Conservation (phyloP, 2,888 invertebrate species). For the Leucoma salicis region DNA sequence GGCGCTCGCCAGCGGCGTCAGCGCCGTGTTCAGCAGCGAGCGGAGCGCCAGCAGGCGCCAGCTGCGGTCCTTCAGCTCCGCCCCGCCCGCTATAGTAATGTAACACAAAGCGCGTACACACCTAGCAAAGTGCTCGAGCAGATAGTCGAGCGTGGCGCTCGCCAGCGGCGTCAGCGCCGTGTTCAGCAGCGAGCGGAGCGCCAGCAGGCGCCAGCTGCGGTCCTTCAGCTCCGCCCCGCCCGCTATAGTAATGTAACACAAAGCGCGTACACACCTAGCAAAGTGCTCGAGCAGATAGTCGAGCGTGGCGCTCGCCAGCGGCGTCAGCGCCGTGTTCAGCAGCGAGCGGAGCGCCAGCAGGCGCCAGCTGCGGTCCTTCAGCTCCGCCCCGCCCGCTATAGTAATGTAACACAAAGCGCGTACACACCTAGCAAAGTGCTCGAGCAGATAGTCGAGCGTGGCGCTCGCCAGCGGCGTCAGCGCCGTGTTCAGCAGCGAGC, state of each 20-base stretch:
- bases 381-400: slow-evolving; percentile 76
- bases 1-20: slow-evolving; percentile 92
- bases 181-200: slow-evolving; percentile 91
- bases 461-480: slow-evolving; percentile 92
- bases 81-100: slow-evolving; percentile 76
- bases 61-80: slow-evolving; percentile 88
- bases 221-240: slow-evolving; percentile 84
- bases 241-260: too few species aligned
- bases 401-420: too few species aligned
- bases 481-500: slow-evolving; percentile 90
- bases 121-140: slow-evolving; percentile 97
- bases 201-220: slow-evolving; percentile 92
- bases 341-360: slow-evolving; percentile 92
- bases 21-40: slow-evolving; percentile 89
- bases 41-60: slow-evolving; percentile 92
- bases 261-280: too few species aligned
- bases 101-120: too few species aligned
- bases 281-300: slow-evolving; percentile 97
- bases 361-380: slow-evolving; percentile 92
- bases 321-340: slow-evolving; percentile 90
- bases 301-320: slow-evolving; percentile 92
- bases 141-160: slow-evolving; percentile 94
- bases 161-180: slow-evolving; percentile 91
- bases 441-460: slow-evolving; percentile 95
- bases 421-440: slow-evolving; percentile 97